These are phyloP conservation scores for Acromyrmex charruanus DNA, from an alignment of 1,140 invertebrate species.

Conservation along the genomic window DNA sequence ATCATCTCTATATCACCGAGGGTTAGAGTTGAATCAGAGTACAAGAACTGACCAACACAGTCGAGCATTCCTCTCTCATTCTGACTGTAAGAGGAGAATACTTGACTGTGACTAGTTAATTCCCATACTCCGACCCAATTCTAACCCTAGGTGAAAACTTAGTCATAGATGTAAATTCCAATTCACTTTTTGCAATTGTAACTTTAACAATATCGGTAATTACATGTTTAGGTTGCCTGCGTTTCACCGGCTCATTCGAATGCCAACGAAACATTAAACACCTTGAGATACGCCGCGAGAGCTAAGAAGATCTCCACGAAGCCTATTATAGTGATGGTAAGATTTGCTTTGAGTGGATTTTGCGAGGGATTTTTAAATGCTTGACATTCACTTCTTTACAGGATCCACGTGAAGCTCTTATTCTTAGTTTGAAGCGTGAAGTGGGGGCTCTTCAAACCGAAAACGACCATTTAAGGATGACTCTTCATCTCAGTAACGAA, in stretches of 20 bases:
- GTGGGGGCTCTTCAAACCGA: slow-evolving; percentile 95
- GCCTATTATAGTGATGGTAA: slow-evolving; percentile 96
- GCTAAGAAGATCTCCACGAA: slow-evolving; percentile 96
- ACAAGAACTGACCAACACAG: too few relatives aligned
- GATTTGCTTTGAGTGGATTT: slow-evolving; percentile 50
- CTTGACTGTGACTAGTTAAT: too few relatives aligned
- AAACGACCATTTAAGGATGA: slow-evolving; percentile 95
- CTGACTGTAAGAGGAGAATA: too few relatives aligned
- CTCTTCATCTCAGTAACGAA: slow-evolving; percentile 87
- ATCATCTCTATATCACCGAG: too few relatives aligned
- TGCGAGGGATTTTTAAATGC: not conserved
- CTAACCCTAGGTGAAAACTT: too few relatives aligned
- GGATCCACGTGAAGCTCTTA: slow-evolving; percentile 97
- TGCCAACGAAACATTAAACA: slow-evolving; percentile 96
- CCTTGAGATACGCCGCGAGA: slow-evolving; percentile 94
- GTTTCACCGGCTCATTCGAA: slow-evolving; percentile 95
- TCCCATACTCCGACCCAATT: too few relatives aligned
- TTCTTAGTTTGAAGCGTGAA: slow-evolving; percentile 95
- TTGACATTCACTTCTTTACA: slow-evolving; percentile 78
- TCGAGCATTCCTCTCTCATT: too few relatives aligned
- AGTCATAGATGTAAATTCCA: not conserved
- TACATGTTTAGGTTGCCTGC: slow-evolving; percentile 93
- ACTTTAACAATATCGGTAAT: slow-evolving; percentile 35
- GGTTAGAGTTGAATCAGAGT: too few relatives aligned
- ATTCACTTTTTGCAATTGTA: slow-evolving; percentile 1